A percentile compares a stretch with the other conserved stretches of the same genome.
phyloP scores from a whole-genome alignment of 2,888 invertebrate species.

The Blera fallax region DNA sequence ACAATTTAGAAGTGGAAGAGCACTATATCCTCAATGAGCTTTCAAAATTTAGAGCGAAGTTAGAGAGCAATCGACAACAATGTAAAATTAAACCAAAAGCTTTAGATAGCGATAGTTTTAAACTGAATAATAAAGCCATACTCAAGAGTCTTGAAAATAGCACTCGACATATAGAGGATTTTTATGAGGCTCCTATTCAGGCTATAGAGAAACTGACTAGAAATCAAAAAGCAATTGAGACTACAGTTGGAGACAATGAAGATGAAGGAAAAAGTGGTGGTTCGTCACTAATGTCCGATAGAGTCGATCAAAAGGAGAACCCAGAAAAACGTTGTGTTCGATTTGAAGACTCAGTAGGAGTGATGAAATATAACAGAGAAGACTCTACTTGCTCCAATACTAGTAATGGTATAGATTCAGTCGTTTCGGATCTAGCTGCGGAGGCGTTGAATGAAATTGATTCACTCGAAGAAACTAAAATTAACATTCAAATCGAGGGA shows the following conservation, averaged over 20 bases:
- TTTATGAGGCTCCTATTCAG: slow-evolving; percentile 78
- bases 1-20: slow-evolving; percentile 79
- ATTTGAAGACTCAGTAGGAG: slow-evolving; percentile 76
- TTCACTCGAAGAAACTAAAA: neutral
- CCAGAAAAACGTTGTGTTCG: slow-evolving; percentile 73
- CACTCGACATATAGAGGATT: slow-evolving; percentile 77
- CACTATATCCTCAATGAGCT: slow-evolving; percentile 79
- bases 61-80: slow-evolving; percentile 76
- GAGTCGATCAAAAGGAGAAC: neutral
- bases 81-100: slow-evolving; percentile 59
- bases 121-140: slow-evolving; percentile 76
- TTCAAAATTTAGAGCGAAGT: slow-evolving; percentile 79
- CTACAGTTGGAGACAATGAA: neutral
- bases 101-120: slow-evolving; percentile 70
- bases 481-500: slow-evolving; percentile 25
- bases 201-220: slow-evolving; percentile 75
- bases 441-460: slow-evolving; percentile 78
- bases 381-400: slow-evolving; percentile 78
- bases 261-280: neutral
- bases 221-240: neutral
- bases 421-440: slow-evolving; percentile 79
- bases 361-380: slow-evolving; percentile 75
- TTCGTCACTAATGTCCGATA: neutral
- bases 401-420: slow-evolving; percentile 79
- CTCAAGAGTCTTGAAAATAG: slow-evolving; percentile 77